Evolutionary conservation across 2,797 vertebrate genomes (phyloP), one percentile per base, ranked within the genome.

Genomic region (Pseudomugil gertrudae): DNA sequence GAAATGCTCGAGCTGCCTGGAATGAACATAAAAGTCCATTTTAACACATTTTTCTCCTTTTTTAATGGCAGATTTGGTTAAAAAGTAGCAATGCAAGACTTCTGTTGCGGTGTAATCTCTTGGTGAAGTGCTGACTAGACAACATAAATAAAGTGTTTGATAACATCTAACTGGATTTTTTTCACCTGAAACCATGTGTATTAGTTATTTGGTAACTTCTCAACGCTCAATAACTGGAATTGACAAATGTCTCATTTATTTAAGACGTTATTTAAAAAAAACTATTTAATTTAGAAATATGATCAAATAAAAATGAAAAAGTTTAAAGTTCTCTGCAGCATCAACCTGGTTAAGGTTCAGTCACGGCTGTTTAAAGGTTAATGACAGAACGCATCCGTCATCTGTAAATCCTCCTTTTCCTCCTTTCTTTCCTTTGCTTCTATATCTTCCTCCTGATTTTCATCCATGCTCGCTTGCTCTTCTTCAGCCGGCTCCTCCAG

Each of bases 351-450:
- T 68, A 72, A 55, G 84, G 17, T 1, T 70, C 43, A 30, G 72
- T 83, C 60, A 92, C 86, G 40, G 76, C 87, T 8, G 81, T 76
- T 65, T 90, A 92, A 0, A 90, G 90, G 72, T 93, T 93, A 78
- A 92, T 93, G 38, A 92, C 85, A 26, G 94, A 95, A 89, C 8
- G 88, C 83, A 11, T 90, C 77, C 11, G 68, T 84, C 13, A 72
- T 83, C 74, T 87, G 71, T 57, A 93, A 84, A 67, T 92, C 81
- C 21, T 77, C 63, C 0, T 66, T 68, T 15, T 76, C 78, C 45
- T 3, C 47, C 43, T 64, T 69, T 58, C 55, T 24, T 0, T 79
- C 71, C 30, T 62, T 56, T 15, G 26, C 32, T 5, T 58, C 52
- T 14, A 33, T n/a, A 11, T 51, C 54, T 1, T 74, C 17, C 0